phyloP scores from a whole-genome alignment of 2,888 invertebrate genomes.

The Luffia ferchaultella region DNA sequence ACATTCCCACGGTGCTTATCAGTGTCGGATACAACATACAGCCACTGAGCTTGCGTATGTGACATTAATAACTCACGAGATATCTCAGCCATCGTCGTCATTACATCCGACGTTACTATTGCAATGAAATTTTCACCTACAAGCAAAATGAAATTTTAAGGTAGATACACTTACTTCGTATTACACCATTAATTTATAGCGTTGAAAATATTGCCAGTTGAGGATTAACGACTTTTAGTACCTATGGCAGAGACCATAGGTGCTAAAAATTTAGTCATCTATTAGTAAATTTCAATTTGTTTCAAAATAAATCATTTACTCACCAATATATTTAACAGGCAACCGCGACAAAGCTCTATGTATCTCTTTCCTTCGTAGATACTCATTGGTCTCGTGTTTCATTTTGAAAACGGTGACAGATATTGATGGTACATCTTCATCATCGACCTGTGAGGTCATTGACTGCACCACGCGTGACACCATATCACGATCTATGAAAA shows the following conservation, averaged over 20 bases:
- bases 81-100: constrained; percentile 72
- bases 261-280: too few relatives aligned
- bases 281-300: too few relatives aligned
- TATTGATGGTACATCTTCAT: constrained; percentile 42
- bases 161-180: too few relatives aligned
- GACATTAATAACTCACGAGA: constrained; percentile 73
- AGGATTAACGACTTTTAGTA: too few relatives aligned
- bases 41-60: constrained; percentile 79
- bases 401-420: constrained; percentile 62
- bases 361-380: constrained; percentile 48
- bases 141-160: too few relatives aligned
- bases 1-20: constrained; percentile 54
- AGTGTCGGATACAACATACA: constrained; percentile 78
- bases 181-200: too few relatives aligned
- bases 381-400: constrained; percentile 54
- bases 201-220: too few relatives aligned
- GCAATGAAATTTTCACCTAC: constrained; percentile 68
- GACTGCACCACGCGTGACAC: constrained; percentile 71
- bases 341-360: constrained; percentile 48
- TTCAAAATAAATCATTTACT: too few relatives aligned
- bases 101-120: constrained; percentile 68
- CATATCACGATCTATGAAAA: constrained; percentile 64
- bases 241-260: too few relatives aligned
- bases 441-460: constrained; percentile 58
- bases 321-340: constrained; percentile 55